Evolutionary conservation across 2,113 vertebrate species (phyloP).

Genomic region (Poeciliopsis occidentalis): DNA sequence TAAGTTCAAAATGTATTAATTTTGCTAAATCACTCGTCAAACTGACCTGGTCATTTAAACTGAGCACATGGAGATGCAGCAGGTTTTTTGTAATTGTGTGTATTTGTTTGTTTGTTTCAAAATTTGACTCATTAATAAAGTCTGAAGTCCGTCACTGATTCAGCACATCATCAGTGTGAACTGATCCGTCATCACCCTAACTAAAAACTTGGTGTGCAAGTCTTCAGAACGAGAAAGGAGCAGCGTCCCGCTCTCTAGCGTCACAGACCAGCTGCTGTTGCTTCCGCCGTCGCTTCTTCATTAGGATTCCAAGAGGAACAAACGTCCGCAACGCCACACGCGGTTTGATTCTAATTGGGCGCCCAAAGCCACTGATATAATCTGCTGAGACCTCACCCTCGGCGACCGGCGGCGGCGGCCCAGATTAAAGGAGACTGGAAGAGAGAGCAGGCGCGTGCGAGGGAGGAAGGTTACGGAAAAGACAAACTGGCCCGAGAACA

Average conservation of each 20-base stretch:
- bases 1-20: no score
- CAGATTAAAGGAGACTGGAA: conserved; percentile 26
- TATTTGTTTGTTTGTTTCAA: no score
- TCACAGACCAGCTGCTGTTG: background rate
- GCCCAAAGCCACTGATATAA: conserved; percentile 69
- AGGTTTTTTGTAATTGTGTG: no score
- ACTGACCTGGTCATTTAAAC: no score
- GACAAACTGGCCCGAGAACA: conserved; percentile 61
- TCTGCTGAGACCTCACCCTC: conserved; percentile 55
- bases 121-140: background rate
- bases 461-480: conserved; percentile 59
- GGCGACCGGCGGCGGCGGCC: conserved; percentile 33
- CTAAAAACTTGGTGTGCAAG: background rate
- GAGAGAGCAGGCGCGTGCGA: conserved; percentile 10
- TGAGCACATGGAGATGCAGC: no score
- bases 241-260: conserved; percentile 27
- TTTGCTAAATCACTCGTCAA: no score
- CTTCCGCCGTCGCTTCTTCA: conserved; percentile 31
- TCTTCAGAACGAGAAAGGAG: conserved; percentile 19
- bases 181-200: background rate
- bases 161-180: background rate
- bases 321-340: conserved; percentile 9
- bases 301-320: conserved; percentile 44
- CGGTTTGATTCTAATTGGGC: conserved; percentile 55
- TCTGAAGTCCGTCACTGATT: background rate